phyloP scores from a whole-genome alignment of 2,113 vertebrate species.

The Chaetorhynchus papuensis region DNA sequence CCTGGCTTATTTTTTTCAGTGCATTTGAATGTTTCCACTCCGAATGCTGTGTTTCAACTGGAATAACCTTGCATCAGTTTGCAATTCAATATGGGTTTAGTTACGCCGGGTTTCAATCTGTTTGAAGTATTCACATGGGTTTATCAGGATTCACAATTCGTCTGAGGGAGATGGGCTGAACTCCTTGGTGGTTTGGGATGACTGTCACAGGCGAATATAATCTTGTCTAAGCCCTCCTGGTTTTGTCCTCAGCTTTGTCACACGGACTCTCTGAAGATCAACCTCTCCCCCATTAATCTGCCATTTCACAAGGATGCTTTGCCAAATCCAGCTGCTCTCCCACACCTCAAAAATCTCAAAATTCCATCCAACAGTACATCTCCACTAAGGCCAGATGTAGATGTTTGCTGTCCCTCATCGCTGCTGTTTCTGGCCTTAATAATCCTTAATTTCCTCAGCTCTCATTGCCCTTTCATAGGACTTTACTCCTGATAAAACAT shows the following conservation, averaged over 20 bases:
- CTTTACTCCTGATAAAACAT: background rate
- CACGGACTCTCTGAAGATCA: background rate
- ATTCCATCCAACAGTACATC: background rate
- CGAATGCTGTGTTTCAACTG: background rate
- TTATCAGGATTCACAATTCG: background rate
- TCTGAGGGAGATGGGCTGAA: background rate
- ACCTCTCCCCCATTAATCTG: background rate
- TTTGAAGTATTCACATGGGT: background rate
- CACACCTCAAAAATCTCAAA: background rate
- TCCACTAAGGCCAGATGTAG: background rate
- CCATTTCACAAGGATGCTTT: background rate
- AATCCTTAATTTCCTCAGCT: background rate
- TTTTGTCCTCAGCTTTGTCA: background rate
- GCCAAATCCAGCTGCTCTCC: background rate
- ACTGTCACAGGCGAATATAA: background rate
- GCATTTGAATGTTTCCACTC: background rate
- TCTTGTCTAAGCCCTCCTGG: background rate
- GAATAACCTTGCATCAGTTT: background rate
- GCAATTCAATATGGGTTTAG: background rate
- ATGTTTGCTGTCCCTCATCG: background rate
- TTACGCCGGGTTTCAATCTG: background rate
- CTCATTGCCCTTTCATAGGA: background rate
- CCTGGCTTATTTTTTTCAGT: background rate
- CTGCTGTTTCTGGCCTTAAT: background rate
- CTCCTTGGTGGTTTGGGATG: background rate